Base-by-base conservation (phyloP, 37 sponge, comb jelly and placozoan genomes). In the Amphimedon queenslandica region DNA sequence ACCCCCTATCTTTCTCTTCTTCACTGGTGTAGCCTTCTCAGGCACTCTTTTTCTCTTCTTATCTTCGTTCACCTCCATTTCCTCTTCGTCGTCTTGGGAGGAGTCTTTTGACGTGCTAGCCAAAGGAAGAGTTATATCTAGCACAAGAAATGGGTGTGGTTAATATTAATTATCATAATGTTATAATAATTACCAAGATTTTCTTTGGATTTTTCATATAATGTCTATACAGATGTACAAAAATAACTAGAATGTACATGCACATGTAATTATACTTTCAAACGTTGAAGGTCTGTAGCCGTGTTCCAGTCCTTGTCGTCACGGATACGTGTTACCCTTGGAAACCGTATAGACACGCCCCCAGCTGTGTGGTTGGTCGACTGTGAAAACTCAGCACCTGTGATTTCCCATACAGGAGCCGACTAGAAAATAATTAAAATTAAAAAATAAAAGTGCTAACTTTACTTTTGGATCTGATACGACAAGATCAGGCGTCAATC, bases 241-340 rank as follows among this genome's bases (percentile, higher is more conserved):
- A 36, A 11, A 58, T 27, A 40, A 53, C 24, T 25, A 32, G 40
- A 30, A 30, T 29, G 5, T 29, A 56, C 4, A 57, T 70, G 20
- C 20, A 3, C 58, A 4, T 57, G 39, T 25, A 4, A 11, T 8
- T 39, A 30, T 42, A 90, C 90, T 92, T 93, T 93, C 21, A 98
- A 83, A 33, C 91, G 66, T 8, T 86, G 82, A 16, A 98, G 77
- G 74, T 89, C 72, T 30, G 99, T 98, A 47, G 99, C 99, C 10
- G 81, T 89, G 24, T 36, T 69, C 99, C 99, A 98, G 53, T 92
- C 95, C 70, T 98, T 98, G 79, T 98, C 99, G 40, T 92, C 90
- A 28, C 99, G 80, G 57, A 98, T 92, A 53, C 79, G 79, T n/a
- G 99, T 94, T 21, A 94, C 93, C 20, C 99, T 75, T 0, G 99